Evolutionary conservation across 30 jellyfish, hydroid and myxozoan genomes (phyloP).

Genomic region (Rhopilema esculentum): DNA sequence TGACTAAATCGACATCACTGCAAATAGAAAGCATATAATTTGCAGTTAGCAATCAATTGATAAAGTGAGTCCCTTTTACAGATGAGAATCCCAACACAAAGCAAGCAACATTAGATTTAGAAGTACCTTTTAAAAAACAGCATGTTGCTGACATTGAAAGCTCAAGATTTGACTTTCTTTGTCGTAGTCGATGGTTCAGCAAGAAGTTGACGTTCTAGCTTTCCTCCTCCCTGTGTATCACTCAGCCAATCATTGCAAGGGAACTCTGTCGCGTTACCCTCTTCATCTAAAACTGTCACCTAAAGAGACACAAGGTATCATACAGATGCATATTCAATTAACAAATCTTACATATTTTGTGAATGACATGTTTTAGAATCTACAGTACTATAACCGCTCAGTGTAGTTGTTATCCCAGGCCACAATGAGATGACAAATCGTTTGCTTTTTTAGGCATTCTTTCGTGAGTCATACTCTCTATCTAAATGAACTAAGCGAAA

Average conservation of each 20-base stretch:
- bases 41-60: too few relatives aligned
- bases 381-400: too few relatives aligned
- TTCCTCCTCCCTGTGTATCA: constrained; percentile 96
- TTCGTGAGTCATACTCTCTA: too few relatives aligned
- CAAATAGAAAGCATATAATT: not conserved
- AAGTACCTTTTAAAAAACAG: not conserved
- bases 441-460: too few relatives aligned
- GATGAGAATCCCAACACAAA: not conserved
- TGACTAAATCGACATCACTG: not conserved
- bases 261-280: constrained; percentile 79
- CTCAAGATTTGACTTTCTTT: not conserved
- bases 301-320: constrained; percentile 8
- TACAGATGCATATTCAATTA: not conserved
- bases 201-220: constrained; percentile 79
- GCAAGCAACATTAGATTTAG: not conserved
- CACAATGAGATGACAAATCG: too few relatives aligned
- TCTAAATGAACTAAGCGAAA: too few relatives aligned
- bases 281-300: constrained; percentile 91
- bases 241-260: constrained; percentile 97
- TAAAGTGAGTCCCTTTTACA: not conserved
- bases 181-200: not conserved
- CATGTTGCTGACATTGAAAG: not conserved
- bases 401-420: too few relatives aligned
- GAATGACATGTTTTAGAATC: too few relatives aligned
- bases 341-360: too few relatives aligned